Evolutionary conservation across 1,140 invertebrate genomes (phyloP), one percentile per base, ranked within the genome.

Genomic region (Heliconius melpomene): DNA sequence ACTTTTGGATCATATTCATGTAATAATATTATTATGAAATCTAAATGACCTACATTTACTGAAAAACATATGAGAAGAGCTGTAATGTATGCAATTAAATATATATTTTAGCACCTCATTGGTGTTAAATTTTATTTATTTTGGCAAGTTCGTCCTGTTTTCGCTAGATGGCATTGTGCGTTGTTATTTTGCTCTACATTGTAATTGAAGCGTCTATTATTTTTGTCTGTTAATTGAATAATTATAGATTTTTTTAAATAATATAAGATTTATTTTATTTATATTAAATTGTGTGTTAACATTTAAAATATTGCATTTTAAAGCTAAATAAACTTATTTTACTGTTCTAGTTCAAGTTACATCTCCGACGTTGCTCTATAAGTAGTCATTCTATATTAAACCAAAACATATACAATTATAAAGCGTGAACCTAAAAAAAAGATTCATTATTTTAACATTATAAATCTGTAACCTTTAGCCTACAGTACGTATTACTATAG

Each of bases 21-120:
- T 74, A 38, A 70, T 75, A 32, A 70, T 75, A 32, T 26, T 72
- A 77, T 78, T 81, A 78, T 71, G 76, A 78, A 72, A 78, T 74
- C 13, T 7, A 20, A 54, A 75, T 76, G 70, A 23, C 32, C 76
- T 73, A 72, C 20, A 77, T 80, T 16, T 75, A 32, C 40, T 74
- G 50, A 46, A 71, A 81, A 77, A 75, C 50, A 52, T 46, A 38
- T 66, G 60, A 50, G 75, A 78, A 54, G 7, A 74, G 71, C 71
- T 77, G 54, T 77, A 40, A 52, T 23, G n/a, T 13, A 13, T 75
- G 11, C 70, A 75, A 75, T 70, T 54, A 70, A 38, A 74, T 38
- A 54, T 60, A 72, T 72, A 57, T 40, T 29, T 52, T 76, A 3
- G n/a, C 16, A n/a, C 32, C 32, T 32, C 66, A 72, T 18, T 11